phyloP scores from a whole-genome alignment of 2,888 invertebrate species.

The Hydropsyche betteni region DNA sequence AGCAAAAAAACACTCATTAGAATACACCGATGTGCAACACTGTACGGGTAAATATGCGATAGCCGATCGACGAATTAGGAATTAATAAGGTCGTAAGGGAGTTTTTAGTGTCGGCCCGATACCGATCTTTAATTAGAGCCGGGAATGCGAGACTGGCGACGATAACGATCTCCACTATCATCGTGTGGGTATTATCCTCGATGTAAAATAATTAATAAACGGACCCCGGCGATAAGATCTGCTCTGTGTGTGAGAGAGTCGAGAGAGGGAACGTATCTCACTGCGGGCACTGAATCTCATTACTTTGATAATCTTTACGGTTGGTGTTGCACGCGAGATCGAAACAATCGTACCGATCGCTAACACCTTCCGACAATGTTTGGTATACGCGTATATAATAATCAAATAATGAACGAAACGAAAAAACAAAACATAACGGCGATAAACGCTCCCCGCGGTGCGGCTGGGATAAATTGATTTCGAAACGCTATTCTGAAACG shows the following conservation, averaged over 20 bases:
- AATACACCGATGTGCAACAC: conserved; percentile 36
- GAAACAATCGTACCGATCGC: conserved; percentile 13
- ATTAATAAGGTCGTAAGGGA: conserved; percentile 59
- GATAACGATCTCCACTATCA: conserved; percentile 44
- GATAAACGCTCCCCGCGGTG: too few species aligned
- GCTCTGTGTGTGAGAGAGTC: background rate
- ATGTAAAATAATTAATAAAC: conserved; percentile 47
- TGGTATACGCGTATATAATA: conserved; percentile 11
- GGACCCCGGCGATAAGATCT: conserved; percentile 3
- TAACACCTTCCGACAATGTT: conserved; percentile 31
- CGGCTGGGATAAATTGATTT: too few species aligned
- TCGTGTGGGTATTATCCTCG: conserved; percentile 46
- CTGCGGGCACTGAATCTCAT: conserved; percentile 26
- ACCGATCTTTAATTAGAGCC: conserved; percentile 51
- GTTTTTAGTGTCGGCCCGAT: conserved; percentile 55
- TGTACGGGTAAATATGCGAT: conserved; percentile 44
- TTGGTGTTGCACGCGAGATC: background rate
- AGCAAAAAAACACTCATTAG: conserved; percentile 54
- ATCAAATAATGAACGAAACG: too few species aligned
- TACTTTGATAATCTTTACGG: conserved; percentile 33
- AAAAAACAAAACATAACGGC: too few species aligned
- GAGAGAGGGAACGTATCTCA: background rate
- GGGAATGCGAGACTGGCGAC: conserved; percentile 45
- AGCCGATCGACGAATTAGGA: conserved; percentile 55
- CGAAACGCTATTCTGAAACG: too few species aligned